Evolutionary conservation across 2,888 invertebrate species (phyloP).

Genomic region (Amblyteles armatorius): DNA sequence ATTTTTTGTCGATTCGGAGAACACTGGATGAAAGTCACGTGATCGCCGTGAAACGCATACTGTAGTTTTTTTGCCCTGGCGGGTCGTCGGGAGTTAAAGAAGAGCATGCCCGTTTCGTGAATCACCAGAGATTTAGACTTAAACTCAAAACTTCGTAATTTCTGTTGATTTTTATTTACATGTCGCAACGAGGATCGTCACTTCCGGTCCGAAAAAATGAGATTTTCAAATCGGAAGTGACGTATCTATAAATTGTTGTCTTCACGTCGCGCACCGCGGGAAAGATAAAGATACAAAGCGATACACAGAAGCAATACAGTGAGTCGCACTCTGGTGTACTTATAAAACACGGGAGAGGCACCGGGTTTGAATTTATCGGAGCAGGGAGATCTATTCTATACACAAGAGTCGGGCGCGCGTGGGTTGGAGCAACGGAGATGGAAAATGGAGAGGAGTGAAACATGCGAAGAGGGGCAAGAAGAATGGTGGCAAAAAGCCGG

Average conservation of each 20-base stretch:
- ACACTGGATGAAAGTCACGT: no score
- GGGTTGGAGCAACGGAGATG: constrained; percentile 11
- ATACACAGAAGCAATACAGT: constrained; percentile 3
- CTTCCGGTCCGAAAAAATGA: not conserved
- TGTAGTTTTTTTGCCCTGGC: no score
- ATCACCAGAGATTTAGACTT: not conserved
- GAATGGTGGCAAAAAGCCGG: constrained; percentile 43
- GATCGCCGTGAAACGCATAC: no score
- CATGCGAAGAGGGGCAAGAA: constrained; percentile 45
- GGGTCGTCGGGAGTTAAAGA: not conserved
- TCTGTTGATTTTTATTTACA: no score
- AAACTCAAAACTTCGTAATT: no score
- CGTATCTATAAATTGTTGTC: not conserved
- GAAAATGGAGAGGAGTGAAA: constrained; percentile 26
- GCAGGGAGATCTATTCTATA: constrained; percentile 18
- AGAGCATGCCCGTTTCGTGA: not conserved
- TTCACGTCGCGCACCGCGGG: not conserved
- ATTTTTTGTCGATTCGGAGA: no score
- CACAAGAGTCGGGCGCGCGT: not conserved
- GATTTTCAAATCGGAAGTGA: no score
- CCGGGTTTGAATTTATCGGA: constrained; percentile 20
- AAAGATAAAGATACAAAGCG: not conserved
- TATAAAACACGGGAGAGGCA: not conserved
- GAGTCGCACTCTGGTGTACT: not conserved
- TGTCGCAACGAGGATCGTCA: no score